These are phyloP conservation scores for Conomelus anceps DNA, from an alignment of 2,888 invertebrate genomes.

Conservation along the genomic window DNA sequence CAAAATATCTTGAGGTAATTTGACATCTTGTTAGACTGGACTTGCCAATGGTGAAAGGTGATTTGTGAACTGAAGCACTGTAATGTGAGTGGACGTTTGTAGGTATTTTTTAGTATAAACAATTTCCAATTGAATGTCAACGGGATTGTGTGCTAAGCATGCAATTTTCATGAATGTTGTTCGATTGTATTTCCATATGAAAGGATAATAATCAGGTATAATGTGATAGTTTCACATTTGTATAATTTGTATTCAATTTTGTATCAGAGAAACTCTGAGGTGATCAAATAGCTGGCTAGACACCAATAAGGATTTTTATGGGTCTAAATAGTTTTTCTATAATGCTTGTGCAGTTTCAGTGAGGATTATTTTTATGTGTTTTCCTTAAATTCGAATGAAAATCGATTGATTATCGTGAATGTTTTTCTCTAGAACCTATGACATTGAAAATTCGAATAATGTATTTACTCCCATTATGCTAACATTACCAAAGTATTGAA, in stretches of 20 bases:
- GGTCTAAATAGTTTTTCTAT: background rate
- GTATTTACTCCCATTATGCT: background rate
- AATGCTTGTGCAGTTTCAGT: background rate
- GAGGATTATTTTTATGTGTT: background rate
- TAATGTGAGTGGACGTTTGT: background rate
- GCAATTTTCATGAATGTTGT: too few relatives aligned
- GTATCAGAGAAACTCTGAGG: background rate
- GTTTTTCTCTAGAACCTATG: background rate
- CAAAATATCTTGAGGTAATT: background rate
- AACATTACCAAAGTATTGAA: background rate
- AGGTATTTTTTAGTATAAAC: background rate
- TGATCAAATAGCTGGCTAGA: background rate
- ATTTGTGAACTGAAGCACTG: background rate
- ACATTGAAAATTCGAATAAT: background rate
- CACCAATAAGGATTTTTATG: background rate
- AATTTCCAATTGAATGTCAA: background rate
- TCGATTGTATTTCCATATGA: background rate
- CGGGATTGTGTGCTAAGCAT: background rate
- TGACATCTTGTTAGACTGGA: background rate
- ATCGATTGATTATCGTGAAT: background rate
- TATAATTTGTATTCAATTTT: background rate
- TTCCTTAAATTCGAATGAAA: background rate
- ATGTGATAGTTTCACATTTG: background rate
- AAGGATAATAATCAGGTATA: background rate
- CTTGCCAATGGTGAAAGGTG: background rate